Conservation (phyloP, 2,797 vertebrate species). For the Cossypha niveicapilla region DNA sequence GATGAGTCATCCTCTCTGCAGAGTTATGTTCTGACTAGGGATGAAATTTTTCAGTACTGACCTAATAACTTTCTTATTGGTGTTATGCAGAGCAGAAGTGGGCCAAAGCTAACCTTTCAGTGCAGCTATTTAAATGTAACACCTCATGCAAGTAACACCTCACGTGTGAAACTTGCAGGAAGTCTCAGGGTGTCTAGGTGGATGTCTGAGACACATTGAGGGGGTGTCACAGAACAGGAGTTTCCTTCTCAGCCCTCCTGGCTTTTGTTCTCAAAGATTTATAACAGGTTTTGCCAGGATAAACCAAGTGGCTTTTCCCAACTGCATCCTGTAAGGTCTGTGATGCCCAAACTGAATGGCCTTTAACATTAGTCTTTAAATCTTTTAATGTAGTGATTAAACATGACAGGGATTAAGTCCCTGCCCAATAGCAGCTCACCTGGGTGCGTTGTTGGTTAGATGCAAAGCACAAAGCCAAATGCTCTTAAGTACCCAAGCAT, state of each 20-base stretch:
- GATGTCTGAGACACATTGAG: neutral
- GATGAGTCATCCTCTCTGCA: neutral
- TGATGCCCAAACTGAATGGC: neutral
- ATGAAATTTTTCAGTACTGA: neutral
- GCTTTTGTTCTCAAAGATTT: neutral
- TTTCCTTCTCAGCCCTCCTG: neutral
- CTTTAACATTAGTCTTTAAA: constrained; percentile 30
- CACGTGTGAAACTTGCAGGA: neutral
- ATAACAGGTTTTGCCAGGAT: neutral
- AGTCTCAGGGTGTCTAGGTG: neutral
- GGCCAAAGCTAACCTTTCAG: neutral
- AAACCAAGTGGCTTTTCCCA: neutral
- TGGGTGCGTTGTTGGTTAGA: neutral
- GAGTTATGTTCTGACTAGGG: neutral
- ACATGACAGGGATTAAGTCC: constrained; percentile 53
- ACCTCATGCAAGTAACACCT: neutral
- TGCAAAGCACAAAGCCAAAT: constrained; percentile 39
- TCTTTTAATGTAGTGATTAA: constrained; percentile 52
- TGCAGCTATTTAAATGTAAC: neutral
- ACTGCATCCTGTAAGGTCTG: neutral
- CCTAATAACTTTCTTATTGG: neutral
- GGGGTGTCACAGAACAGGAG: neutral
- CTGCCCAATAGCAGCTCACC: constrained; percentile 45
- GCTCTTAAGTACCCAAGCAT: constrained; percentile 30
- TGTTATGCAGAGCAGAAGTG: neutral